Conservation (phyloP, 1,140 invertebrate species). For the Rhynchophorus ferrugineus region DNA sequence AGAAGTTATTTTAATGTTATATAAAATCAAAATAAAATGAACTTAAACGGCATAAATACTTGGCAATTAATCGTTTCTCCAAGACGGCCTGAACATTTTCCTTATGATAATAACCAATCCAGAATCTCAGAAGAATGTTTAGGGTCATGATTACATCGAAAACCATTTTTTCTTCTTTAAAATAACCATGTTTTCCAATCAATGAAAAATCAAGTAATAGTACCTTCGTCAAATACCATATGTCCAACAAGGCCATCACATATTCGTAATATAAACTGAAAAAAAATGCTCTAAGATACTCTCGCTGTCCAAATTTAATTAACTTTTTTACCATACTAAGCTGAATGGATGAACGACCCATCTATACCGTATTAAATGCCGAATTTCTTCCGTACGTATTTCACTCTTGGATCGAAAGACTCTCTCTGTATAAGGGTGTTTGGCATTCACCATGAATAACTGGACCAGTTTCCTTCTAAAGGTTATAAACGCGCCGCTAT, state of each 20-base stretch:
- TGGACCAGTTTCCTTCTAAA: slow-evolving; percentile 13
- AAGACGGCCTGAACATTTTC: neutral
- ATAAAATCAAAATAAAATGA: too few relatives aligned
- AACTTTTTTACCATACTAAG: slow-evolving; percentile 10
- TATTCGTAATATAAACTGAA: neutral
- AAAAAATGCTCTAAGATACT: too few relatives aligned
- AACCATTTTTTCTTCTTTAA: neutral
- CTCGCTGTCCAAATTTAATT: too few relatives aligned
- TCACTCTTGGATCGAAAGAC: slow-evolving; percentile 21
- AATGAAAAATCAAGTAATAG: neutral
- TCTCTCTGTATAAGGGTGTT: slow-evolving; percentile 19
- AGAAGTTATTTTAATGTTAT: too few relatives aligned
- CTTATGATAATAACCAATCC: neutral
- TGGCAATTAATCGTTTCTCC: neutral
- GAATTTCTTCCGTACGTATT: slow-evolving; percentile 21
- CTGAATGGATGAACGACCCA: slow-evolving; percentile 25
- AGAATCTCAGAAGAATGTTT: neutral
- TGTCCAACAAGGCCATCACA: neutral
- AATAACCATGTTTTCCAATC: neutral
- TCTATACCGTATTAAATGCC: slow-evolving; percentile 10
- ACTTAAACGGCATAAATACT: too few relatives aligned
- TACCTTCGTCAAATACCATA: neutral
- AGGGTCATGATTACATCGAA: neutral
- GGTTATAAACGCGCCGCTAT: slow-evolving; percentile 22
- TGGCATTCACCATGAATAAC: slow-evolving; percentile 17